Base-by-base conservation (phyloP, 2,888 invertebrate genomes). In the Amphimallon solstitiale region DNA sequence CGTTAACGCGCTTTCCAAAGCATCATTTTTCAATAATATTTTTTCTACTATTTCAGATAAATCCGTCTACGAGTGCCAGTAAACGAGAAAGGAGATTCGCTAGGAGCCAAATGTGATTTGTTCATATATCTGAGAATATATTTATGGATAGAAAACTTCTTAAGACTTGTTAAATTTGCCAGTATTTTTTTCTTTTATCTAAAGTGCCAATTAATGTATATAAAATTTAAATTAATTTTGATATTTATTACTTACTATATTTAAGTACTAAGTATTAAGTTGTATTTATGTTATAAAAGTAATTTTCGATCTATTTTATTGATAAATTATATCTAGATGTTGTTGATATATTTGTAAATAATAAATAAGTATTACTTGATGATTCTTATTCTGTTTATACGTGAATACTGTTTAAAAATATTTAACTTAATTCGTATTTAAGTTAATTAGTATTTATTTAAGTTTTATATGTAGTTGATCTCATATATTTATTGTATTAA, bases 21-120 rank as follows among this genome's bases (percentile, higher is more conserved):
- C 17, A 45, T 59, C 43, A 10, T 34, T 40, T 46, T 56, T 23
- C 64, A 65, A 49, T 65, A 65, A 49, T 21, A 29, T 56, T 56
- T 56, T 65, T 51, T 60, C 51, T 61, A 9, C 34, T 35, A 52
- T 65, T 65, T 61, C 65, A 65, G 65, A 60, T 65, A 65, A 65
- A 65, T 61, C 65, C 51, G 29, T 65, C 51, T 29, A 38, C 60
- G 17, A 51, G 61, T 65, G 60, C 65, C 65, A 65, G 61, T 65
- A 48, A 35, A 21, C 19, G 51, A 21, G 38, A 49, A 29, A 5
- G 14, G 14, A 12, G 10, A 35, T 29, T 40, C 49, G 40, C 19
- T n/a, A 17, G 40, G 38, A 15, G 12, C 23, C 49, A 29, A 21
- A 45, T 59, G 56, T 59, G 56, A 59, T 59, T 43, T 12, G 5